A percentile compares a stretch with the other conserved stretches of the same genome.
These are phyloP conservation scores for Melipona quadrifasciata DNA, from an alignment of 1,140 invertebrate genomes.

Conservation along the genomic window DNA sequence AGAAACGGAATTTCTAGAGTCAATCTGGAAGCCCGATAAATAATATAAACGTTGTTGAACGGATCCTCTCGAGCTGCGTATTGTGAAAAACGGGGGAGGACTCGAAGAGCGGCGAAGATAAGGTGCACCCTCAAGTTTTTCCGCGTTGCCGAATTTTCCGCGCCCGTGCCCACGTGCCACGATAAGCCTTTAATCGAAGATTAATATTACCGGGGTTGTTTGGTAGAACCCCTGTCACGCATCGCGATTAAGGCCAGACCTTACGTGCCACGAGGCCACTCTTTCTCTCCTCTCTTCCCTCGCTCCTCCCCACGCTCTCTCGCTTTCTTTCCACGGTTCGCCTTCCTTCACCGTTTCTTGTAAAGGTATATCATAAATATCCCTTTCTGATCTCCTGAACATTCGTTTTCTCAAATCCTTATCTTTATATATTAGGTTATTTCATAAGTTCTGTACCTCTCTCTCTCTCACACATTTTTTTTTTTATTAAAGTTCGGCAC, in stretches of 20 bases:
- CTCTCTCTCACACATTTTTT: no score
- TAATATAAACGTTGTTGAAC: background rate
- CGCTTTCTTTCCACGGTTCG: background rate
- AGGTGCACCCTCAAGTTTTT: conserved; percentile 60
- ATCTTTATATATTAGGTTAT: background rate
- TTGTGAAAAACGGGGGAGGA: background rate
- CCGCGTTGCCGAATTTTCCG: conserved; percentile 66
- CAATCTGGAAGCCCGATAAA: background rate
- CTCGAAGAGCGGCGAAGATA: conserved; percentile 45
- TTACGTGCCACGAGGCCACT: conserved; percentile 55
- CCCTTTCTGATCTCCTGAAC: background rate
- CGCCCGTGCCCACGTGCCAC: conserved; percentile 46
- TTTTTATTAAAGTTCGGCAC: no score
- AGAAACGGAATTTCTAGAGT: no score
- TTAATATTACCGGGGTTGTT: conserved; percentile 68
- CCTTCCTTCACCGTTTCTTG: background rate
- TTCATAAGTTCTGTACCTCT: no score
- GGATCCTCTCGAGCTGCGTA: background rate
- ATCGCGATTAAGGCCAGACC: conserved; percentile 66
- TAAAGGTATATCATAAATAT: background rate
- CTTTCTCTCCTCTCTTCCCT: conserved; percentile 30
- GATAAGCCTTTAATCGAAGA: conserved; percentile 74
- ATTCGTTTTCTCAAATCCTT: background rate
- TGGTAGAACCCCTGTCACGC: conserved; percentile 59
- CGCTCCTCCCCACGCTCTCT: background rate